phyloP scores from a whole-genome alignment of 2,888 invertebrate species.

The Lasius platythorax region DNA sequence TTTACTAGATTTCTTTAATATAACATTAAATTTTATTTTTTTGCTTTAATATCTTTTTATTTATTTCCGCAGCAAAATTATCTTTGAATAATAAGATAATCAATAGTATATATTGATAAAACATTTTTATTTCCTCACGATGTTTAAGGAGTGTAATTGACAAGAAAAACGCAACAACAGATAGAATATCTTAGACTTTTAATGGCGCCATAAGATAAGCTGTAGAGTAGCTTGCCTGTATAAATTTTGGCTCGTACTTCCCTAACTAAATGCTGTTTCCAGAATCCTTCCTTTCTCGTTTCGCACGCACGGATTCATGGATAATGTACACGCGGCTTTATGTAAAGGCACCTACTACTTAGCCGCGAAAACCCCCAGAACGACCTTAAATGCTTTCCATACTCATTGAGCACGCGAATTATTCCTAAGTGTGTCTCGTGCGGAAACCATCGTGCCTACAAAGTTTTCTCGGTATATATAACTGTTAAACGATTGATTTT shows the following conservation, averaged over 20 bases:
- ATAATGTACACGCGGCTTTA: conserved; percentile 54
- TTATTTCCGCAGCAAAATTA: not conserved
- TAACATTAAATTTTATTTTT: not conserved
- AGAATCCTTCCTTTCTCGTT: conserved; percentile 58
- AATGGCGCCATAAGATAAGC: conserved; percentile 1
- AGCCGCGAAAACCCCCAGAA: conserved; percentile 43
- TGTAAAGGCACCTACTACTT: conserved; percentile 65
- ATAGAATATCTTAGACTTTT: conserved; percentile 9
- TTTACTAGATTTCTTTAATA: not conserved
- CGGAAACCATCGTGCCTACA: not conserved
- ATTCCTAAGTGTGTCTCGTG: not conserved
- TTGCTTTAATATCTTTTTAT: not conserved
- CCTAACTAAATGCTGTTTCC: conserved; percentile 61
- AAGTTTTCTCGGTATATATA: not conserved
- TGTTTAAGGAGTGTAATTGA: not conserved
- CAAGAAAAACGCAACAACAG: not conserved
- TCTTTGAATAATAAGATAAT: not conserved
- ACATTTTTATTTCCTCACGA: not conserved
- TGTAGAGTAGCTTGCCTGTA: conserved; percentile 53
- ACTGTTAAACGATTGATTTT: conserved; percentile 12
- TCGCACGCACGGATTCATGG: conserved; percentile 61
- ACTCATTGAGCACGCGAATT: conserved; percentile 37
- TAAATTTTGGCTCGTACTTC: conserved; percentile 74
- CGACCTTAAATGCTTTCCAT: conserved; percentile 51
- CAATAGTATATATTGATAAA: not conserved